These are phyloP conservation scores for Platyrinchus mystaceus DNA, from an alignment of 2,797 vertebrate genomes.

Conservation along the genomic window DNA sequence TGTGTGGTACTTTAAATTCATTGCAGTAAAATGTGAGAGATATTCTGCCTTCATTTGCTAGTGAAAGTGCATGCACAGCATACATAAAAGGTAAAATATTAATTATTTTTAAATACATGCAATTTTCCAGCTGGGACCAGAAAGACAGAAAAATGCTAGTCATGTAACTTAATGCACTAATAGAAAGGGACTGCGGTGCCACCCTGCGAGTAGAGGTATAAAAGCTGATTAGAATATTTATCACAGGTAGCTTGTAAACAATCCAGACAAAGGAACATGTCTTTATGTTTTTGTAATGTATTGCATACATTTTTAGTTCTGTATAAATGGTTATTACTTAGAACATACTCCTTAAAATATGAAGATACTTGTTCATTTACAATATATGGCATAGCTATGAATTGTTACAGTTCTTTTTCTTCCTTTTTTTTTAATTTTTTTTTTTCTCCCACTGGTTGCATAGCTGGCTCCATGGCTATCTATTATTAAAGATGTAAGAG, in stretches of 20 bases:
- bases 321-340: not conserved
- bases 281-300: not conserved
- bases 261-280: not conserved
- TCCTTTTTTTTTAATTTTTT: too few relatives aligned
- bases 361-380: not conserved
- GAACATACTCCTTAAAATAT: not conserved
- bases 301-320: not conserved
- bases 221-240: conserved; percentile 54
- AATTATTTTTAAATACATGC: conserved; percentile 41
- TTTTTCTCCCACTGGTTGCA: rapidly evolving
- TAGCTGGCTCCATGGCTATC: not conserved
- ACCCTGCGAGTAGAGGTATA: conserved; percentile 8
- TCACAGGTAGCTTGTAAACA: conserved; percentile 19
- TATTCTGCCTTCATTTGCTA: not conserved
- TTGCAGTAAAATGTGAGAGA: not conserved
- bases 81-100: conserved; percentile 37
- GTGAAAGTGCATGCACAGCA: not conserved
- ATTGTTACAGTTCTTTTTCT: not conserved
- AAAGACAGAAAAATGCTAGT: conserved; percentile 21
- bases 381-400: not conserved
- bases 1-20: not conserved
- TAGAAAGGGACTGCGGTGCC: not conserved
- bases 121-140: conserved; percentile 2
- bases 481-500: conserved; percentile 26
- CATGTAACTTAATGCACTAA: conserved; percentile 41